A percentile compares a stretch with the other conserved stretches of the same genome.
These are phyloP conservation scores for Rhineura floridana DNA, from an alignment of 2,113 vertebrate species.

Conservation along the genomic window DNA sequence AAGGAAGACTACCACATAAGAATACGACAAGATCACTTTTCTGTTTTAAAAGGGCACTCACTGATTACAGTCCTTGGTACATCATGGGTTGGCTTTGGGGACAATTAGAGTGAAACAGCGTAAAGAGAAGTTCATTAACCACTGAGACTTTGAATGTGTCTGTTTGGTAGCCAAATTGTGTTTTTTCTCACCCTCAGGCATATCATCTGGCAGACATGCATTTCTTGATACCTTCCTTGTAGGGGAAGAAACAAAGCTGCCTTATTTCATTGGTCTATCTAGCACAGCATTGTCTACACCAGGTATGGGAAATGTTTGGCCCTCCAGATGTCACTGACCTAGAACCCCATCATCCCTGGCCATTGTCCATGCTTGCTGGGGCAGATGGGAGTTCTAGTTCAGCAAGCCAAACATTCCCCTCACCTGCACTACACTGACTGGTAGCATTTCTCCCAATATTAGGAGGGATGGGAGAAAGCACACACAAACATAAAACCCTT, in stretches of 20 bases:
- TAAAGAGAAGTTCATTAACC: neutral
- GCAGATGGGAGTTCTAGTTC: too few species aligned
- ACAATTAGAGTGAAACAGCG: neutral
- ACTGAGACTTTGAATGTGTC: neutral
- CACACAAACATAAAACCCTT: neutral
- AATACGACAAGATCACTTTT: neutral
- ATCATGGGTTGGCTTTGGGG: neutral
- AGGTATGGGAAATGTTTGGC: too few species aligned
- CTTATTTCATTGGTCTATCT: too few species aligned
- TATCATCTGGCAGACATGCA: neutral
- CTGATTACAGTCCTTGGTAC: neutral
- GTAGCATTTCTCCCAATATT: too few species aligned
- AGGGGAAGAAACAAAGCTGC: too few species aligned
- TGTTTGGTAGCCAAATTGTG: neutral
- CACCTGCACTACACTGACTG: too few species aligned
- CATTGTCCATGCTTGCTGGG: too few species aligned
- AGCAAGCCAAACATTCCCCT: too few species aligned
- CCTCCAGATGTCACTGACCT: too few species aligned
- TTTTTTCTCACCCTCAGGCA: neutral
- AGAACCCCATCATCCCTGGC: too few species aligned
- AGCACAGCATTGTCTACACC: too few species aligned
- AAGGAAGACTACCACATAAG: neutral
- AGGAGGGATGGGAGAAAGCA: too few species aligned
- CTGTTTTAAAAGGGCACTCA: neutral
- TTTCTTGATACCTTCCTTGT: neutral